Conservation (phyloP, 1,140 invertebrate species). For the Drosophila burlai region DNA sequence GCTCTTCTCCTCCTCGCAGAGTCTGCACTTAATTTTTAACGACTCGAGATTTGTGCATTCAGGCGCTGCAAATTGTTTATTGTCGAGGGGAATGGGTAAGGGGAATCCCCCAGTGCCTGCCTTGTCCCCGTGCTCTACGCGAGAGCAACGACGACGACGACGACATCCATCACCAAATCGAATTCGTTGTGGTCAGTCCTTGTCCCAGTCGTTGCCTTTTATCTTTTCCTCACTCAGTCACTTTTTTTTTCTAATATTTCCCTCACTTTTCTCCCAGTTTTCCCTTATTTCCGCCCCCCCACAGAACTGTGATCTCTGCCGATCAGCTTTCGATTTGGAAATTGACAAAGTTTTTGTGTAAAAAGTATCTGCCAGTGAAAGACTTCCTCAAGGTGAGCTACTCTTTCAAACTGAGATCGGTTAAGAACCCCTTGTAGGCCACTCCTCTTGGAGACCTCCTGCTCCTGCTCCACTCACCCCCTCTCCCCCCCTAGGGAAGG, state of each 20-base stretch:
- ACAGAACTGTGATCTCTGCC: neutral
- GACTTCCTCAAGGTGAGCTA: conserved; percentile 2
- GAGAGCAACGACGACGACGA: conserved; percentile 6
- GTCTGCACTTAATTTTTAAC: conserved; percentile 78
- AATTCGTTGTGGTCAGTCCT: conserved; percentile 74
- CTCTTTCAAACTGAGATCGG: neutral
- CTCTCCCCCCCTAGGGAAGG: neutral
- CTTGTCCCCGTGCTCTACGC: conserved; percentile 23
- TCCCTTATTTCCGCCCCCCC: neutral
- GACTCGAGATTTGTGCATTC: conserved; percentile 80
- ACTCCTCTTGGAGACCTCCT: neutral
- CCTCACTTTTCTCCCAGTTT: neutral
- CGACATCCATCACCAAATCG: conserved; percentile 67
- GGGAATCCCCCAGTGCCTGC: conserved; percentile 26
- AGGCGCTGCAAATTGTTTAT: conserved; percentile 83
- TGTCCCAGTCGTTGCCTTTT: conserved; percentile 20
- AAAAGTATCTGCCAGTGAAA: neutral
- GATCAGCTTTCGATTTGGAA: conserved; percentile 2
- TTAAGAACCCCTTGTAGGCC: conserved; percentile 14
- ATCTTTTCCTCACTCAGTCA: conserved; percentile 9
- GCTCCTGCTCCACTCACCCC: too few species aligned
- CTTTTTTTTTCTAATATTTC: neutral
- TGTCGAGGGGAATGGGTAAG: conserved; percentile 40
- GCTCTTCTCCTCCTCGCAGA: neutral
- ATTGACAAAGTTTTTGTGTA: neutral